These are phyloP conservation scores for Baryphthengus martii DNA, from an alignment of 2,113 vertebrate genomes.

Conservation along the genomic window DNA sequence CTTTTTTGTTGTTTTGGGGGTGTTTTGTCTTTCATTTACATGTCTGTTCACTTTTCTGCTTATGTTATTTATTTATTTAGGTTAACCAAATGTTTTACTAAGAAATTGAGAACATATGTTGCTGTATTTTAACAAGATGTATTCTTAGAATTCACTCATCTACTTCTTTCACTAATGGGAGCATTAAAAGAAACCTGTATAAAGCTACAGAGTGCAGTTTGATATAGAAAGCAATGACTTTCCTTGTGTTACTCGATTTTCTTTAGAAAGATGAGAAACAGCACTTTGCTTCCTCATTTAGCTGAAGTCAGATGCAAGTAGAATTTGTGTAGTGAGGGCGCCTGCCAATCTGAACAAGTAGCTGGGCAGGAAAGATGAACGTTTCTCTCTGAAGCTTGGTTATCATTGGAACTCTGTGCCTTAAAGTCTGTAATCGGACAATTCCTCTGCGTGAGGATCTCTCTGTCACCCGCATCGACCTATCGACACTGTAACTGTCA, in stretches of 20 bases:
- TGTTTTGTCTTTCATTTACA: background rate
- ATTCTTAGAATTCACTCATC: background rate
- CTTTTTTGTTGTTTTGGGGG: background rate
- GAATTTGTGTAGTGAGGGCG: background rate
- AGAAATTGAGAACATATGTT: constrained; percentile 15
- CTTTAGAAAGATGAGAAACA: background rate
- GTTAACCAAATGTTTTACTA: constrained; percentile 4
- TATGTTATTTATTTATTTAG: background rate
- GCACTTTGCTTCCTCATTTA: background rate
- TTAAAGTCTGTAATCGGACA: accelerated
- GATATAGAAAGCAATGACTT: background rate
- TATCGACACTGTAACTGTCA: too few relatives aligned
- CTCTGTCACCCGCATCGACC: background rate
- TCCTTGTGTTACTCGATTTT: background rate
- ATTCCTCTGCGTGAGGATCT: background rate
- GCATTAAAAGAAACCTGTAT: background rate
- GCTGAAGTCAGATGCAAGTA: background rate
- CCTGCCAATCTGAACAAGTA: background rate
- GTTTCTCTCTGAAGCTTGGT: background rate
- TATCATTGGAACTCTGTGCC: background rate
- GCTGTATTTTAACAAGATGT: background rate
- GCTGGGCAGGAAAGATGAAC: background rate
- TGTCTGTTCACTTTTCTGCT: background rate
- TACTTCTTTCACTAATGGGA: background rate
- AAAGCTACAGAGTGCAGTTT: background rate